These are phyloP conservation scores for Bryconaethiops microstoma DNA, from an alignment of 2,797 vertebrate species.

Conservation along the genomic window DNA sequence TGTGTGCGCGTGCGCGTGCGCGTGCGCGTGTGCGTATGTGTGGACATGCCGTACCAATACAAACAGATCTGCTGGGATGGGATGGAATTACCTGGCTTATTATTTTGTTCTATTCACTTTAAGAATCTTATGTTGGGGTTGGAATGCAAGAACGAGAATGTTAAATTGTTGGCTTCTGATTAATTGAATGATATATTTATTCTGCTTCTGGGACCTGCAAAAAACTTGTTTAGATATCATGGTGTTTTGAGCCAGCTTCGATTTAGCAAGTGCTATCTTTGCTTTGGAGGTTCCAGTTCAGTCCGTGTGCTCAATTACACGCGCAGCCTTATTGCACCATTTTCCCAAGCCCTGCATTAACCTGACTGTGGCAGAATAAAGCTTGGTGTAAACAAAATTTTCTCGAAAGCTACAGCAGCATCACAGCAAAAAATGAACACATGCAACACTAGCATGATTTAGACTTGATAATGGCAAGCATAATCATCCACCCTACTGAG, in stretches of 20 bases:
- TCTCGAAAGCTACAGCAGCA: neutral
- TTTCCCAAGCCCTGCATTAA: neutral
- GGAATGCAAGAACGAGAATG: no score
- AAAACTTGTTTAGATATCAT: neutral
- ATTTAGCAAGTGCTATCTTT: neutral
- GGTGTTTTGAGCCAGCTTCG: neutral
- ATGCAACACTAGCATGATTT: slow-evolving; percentile 1
- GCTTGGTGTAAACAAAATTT: neutral
- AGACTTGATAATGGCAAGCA: neutral
- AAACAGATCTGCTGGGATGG: no score
- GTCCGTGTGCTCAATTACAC: neutral
- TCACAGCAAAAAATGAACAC: neutral
- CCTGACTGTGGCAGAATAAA: neutral
- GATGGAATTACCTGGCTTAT: no score
- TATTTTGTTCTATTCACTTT: no score
- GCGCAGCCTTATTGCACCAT: neutral
- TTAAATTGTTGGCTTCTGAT: no score
- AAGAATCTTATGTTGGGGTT: no score
- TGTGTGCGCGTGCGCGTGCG: no score
- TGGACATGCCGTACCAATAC: no score
- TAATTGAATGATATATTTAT: no score
- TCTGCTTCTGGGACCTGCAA: no score
- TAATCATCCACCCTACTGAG: slow-evolving; percentile 14
- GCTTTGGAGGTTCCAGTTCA: neutral
- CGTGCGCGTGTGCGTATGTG: no score